Base-by-base conservation (phyloP, 2,888 invertebrate genomes). In the Isoperla grammatica region DNA sequence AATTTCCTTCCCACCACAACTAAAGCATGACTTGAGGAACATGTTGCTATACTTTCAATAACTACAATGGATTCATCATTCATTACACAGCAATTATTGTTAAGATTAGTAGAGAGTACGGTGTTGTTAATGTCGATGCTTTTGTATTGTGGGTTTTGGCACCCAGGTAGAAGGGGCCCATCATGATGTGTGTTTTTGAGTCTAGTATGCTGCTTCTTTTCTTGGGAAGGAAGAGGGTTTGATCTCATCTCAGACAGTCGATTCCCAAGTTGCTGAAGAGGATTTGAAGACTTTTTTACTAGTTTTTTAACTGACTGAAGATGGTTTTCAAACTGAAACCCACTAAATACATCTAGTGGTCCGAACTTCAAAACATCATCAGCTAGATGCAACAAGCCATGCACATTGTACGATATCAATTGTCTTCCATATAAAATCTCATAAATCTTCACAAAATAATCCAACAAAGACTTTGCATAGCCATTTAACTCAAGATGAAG, bases 261-360 rank as follows among this genome's bases (percentile, higher is more conserved):
- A 15, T 40, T 40, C 12, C 13, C 59, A 20, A 49, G 12, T 49
- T 49, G 57, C 39, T 57, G 57, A 15, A 57, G 48, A 23, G 29
- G 57, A 8, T 49, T 23, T 2, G 50, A 17, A 58, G 20, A 15
- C 49, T 50, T 58, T 15, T 39, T 49, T 12, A 58, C n/a, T 29
- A 19, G 17, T 54, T 29, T 58, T 22, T 58, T 58, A 19, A 66
- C 43, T 35, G 35, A 54, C 1, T 56, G 60, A 17, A 67, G 39
- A 45, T 45, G 66, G 39, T 63, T 67, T 58, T 67, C 66, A 64
- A 65, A 66, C 19, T 61, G 57, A 61, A 67, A 68, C 5, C 57
- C 40, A 37, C 66, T 67, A 48, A 62, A 63, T 9, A 45, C 55
- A 43, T 67, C 66, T 23, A 68, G 61, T 22, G 13, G 23, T 4